Conservation (phyloP, 2,888 invertebrate genomes). For the Terebella lapidaria region DNA sequence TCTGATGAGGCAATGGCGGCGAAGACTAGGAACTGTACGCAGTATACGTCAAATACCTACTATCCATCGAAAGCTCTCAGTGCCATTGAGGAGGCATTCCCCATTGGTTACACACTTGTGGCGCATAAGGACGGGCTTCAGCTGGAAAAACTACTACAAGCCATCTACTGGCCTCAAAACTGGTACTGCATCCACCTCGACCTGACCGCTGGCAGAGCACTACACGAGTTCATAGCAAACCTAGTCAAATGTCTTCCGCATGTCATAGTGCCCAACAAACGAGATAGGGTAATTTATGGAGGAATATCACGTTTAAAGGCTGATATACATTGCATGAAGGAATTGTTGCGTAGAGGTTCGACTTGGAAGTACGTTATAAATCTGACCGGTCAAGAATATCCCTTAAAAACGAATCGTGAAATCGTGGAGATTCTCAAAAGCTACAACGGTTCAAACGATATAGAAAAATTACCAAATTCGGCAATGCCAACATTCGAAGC, state of each 20-base stretch:
- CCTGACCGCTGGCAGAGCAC: not conserved
- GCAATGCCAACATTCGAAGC: not conserved
- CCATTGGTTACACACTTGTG: not conserved
- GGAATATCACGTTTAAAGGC: constrained; percentile 17
- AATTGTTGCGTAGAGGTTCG: constrained; percentile 8
- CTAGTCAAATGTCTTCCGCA: constrained; percentile 16
- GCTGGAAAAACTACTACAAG: not conserved
- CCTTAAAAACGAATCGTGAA: constrained; percentile 39
- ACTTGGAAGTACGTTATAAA: constrained; percentile 37
- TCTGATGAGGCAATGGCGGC: too few species aligned
- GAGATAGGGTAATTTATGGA: constrained; percentile 13
- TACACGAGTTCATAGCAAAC: not conserved
- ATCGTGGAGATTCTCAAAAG: constrained; percentile 35
- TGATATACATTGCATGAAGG: constrained; percentile 19
- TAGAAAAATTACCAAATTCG: constrained; percentile 25
- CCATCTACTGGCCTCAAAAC: constrained; percentile 6
- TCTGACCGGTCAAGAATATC: constrained; percentile 36
- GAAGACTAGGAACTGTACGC: too few species aligned
- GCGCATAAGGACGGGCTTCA: not conserved
- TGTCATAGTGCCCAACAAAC: constrained; percentile 11
- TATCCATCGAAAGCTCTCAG: not conserved
- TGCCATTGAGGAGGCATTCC: not conserved
- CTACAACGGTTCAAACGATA: constrained; percentile 36
- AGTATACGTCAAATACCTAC: not conserved
- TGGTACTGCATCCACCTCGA: constrained; percentile 3